Conservation (phyloP, 2,113 vertebrate genomes). For the Bucco capensis region DNA sequence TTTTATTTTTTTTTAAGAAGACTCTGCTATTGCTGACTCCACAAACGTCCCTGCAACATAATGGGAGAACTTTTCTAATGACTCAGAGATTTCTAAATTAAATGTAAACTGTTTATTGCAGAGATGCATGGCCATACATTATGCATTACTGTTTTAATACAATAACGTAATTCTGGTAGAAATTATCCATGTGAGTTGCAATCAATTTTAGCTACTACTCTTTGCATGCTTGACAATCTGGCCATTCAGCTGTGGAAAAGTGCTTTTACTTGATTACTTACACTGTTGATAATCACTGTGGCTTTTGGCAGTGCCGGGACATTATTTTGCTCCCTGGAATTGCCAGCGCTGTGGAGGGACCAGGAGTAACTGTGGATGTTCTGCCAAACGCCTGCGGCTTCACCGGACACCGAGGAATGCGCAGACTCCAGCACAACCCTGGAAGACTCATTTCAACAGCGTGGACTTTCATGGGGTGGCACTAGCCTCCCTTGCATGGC, state of each 20-base stretch:
- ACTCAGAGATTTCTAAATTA: conserved; percentile 67
- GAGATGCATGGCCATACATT: neutral
- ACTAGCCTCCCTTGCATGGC: accelerated
- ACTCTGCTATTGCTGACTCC: conserved; percentile 21
- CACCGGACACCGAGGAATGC: conserved; percentile 52
- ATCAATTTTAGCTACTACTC: conserved; percentile 54
- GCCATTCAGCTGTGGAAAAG: conserved; percentile 56
- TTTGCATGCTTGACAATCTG: conserved; percentile 46
- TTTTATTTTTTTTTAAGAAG: neutral
- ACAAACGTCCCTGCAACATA: neutral
- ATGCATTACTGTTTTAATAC: conserved; percentile 40
- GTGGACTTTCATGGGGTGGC: neutral
- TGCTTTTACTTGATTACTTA: conserved; percentile 58
- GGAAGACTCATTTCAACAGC: neutral
- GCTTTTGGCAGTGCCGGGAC: conserved; percentile 51
- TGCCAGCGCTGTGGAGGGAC: neutral
- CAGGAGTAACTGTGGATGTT: conserved; percentile 4
- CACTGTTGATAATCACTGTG: conserved; percentile 40
- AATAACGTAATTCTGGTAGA: conserved; percentile 47
- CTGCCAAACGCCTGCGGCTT: conserved; percentile 71
- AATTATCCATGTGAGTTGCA: conserved; percentile 53
- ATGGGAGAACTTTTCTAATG: conserved; percentile 58
- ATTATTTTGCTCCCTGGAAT: conserved; percentile 21
- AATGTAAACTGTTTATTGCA: conserved; percentile 59
- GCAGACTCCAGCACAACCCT: conserved; percentile 32